Conservation (phyloP, 2,888 invertebrate genomes). For the Lepidonotus clava region DNA sequence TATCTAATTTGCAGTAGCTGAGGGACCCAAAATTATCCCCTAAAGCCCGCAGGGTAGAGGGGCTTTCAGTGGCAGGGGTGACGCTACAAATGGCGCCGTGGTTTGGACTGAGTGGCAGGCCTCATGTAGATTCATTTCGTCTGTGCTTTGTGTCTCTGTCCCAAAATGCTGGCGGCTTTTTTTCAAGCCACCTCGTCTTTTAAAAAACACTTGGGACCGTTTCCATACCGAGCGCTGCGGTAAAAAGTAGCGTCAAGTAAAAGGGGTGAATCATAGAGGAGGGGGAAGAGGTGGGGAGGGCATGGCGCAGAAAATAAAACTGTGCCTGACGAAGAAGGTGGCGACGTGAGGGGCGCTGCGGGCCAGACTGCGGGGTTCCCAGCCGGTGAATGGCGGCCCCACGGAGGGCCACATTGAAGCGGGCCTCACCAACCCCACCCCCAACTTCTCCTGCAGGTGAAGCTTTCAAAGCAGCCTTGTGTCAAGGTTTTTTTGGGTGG, state of each 20-base stretch:
- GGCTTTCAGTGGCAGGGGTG: too few relatives aligned
- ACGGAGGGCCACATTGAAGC: background rate
- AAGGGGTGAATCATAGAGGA: background rate
- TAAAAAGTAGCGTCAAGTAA: background rate
- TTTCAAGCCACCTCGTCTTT: too few relatives aligned
- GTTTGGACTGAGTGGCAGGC: too few relatives aligned
- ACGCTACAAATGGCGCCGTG: too few relatives aligned
- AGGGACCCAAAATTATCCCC: too few relatives aligned
- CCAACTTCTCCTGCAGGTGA: background rate
- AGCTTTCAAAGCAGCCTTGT: background rate
- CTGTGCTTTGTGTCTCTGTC: too few relatives aligned
- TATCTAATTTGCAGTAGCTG: too few relatives aligned
- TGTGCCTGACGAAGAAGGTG: background rate
- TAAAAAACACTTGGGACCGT: background rate
- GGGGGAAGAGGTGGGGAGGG: background rate
- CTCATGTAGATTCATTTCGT: too few relatives aligned
- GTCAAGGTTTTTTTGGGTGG: background rate
- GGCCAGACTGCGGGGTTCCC: conserved; percentile 6
- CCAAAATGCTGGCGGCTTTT: too few relatives aligned
- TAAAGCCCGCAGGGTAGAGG: too few relatives aligned
- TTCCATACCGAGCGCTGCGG: background rate
- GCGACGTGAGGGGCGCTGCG: background rate
- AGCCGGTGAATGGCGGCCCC: background rate
- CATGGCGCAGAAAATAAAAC: background rate
- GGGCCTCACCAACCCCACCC: background rate